A percentile compares a stretch with the other conserved stretches of the same genome.
Conservation (phyloP, 2,888 invertebrate genomes). For the Drosophila kambysellisi region DNA sequence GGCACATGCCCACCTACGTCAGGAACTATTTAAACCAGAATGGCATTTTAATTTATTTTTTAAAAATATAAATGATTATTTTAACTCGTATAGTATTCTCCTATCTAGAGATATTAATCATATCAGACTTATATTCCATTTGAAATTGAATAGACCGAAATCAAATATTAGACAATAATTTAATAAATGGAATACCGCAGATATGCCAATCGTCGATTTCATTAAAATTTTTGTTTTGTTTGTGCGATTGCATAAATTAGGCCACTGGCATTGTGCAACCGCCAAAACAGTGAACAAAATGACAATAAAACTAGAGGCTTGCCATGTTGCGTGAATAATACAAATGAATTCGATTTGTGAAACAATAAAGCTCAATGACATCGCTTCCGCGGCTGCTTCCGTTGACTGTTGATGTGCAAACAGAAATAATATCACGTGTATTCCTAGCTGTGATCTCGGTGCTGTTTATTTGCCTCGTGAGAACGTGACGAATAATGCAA, state of each 20-base stretch:
- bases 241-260: constrained; percentile 61
- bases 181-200: constrained; percentile 6
- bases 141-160: constrained; percentile 11
- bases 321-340: constrained; percentile 52
- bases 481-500: constrained; percentile 75
- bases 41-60: not conserved
- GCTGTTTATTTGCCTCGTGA: constrained; percentile 54
- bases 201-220: constrained; percentile 21
- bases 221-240: constrained; percentile 44
- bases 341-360: constrained; percentile 80
- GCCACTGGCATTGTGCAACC: constrained; percentile 8
- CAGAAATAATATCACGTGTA: constrained; percentile 72
- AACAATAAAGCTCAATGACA: constrained; percentile 75
- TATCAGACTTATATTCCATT: not conserved
- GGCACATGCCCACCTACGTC: not conserved
- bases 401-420: constrained; percentile 55
- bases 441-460: constrained; percentile 23
- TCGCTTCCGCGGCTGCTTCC: constrained; percentile 39
- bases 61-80: not conserved
- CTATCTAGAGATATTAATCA: not conserved
- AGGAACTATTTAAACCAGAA: not conserved
- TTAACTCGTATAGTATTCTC: not conserved
- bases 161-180: constrained; percentile 26
- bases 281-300: constrained; percentile 8
- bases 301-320: constrained; percentile 11